Percentiles rank a stretch among this genome's conserved stretches.
These are phyloP conservation scores for Illadopsis cleaveri DNA, from an alignment of 2,113 vertebrate genomes.

Conservation along the genomic window DNA sequence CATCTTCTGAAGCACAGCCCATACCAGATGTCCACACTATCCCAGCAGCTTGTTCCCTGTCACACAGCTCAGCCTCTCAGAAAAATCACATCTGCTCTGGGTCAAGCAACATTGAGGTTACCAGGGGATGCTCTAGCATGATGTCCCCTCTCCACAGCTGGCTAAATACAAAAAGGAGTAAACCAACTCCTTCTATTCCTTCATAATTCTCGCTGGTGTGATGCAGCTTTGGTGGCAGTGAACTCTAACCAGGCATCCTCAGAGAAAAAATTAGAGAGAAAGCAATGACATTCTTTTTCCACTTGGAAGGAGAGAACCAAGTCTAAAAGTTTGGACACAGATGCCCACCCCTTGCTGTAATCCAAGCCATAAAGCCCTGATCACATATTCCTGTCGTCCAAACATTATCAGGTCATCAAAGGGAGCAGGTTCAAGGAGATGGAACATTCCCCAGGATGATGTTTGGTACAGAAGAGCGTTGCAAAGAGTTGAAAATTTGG, in stretches of 20 bases:
- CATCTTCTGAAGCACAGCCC: background rate
- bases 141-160: background rate
- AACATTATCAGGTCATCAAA: background rate
- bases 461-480: background rate
- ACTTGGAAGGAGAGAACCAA: background rate
- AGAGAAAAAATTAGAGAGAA: background rate
- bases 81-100: background rate
- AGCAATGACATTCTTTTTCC: background rate
- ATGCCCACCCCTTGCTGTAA: fast-evolving
- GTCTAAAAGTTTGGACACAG: background rate
- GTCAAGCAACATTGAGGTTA: background rate
- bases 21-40: background rate
- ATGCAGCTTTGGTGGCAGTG: background rate
- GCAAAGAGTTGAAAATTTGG: background rate
- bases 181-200: background rate
- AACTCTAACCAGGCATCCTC: background rate
- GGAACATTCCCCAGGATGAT: too few species aligned
- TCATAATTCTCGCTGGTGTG: background rate
- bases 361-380: background rate
- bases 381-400: background rate
- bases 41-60: background rate
- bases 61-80: background rate
- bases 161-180: background rate
- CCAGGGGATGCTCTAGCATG: background rate
- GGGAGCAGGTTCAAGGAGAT: fast-evolving